Evolutionary conservation across 2,888 invertebrate genomes (phyloP), one percentile per base, ranked within the genome.

Genomic region (Galerucella pusilla): DNA sequence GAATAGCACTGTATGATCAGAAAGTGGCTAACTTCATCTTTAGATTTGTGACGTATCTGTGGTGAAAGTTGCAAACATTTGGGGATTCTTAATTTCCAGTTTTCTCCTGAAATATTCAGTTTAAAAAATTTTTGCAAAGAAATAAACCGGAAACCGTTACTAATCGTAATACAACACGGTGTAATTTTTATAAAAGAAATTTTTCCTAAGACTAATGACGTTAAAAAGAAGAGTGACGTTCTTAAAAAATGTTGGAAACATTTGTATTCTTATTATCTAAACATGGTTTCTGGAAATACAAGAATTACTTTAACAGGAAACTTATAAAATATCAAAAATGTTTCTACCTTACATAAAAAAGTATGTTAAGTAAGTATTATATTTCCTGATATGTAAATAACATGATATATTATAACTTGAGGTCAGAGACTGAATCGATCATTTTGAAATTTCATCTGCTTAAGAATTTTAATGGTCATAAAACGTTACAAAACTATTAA

Each of bases 401-500:
- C 20, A 57, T 57, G 9, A 20, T 57, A 57, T 35, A 35, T 35
- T 52, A 52, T 52, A 57, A 9, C 16, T 57, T 57, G 57, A 57
- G 57, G 16, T 57, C 16, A 57, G 57, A 57, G 16, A 57, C 20
- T 20, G 12, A 57, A 16, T 16, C 57, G 20, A 57, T 57, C 16
- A 57, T 57, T 57, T 57, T 57, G 57, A 57, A 57, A 57, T 20
- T 16, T 57, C 16, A 57, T 57, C 57, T 57, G 16, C 16, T 57
- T 16, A 57, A 20, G 57, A 57, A 57, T 57, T 57, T 57, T 57
- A 57, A 57, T 16, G 16, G 57, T 57, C 10, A 57, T 57, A 20
- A 57, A 57, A 9, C 6, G 16, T 57, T 57, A 20, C 16, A 16
- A 57, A 20, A 57, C 20, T 9, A 57, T 20, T 57, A 9, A 9